phyloP scores from a whole-genome alignment of 2,797 vertebrate species.

The Sebastes aleutianus region DNA sequence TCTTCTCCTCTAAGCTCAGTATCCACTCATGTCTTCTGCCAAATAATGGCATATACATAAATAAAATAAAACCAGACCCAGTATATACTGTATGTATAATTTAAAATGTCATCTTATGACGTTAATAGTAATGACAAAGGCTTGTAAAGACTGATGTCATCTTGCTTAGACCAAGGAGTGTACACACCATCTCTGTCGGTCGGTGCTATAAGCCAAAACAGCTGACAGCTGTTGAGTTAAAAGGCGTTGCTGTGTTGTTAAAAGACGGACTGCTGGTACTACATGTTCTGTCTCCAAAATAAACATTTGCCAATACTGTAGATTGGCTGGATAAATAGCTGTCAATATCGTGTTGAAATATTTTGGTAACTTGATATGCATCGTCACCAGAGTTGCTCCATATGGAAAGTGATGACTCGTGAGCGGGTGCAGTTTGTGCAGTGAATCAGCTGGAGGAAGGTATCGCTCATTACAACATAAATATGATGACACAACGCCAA shows the following conservation, averaged over 20 bases:
- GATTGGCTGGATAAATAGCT: background rate
- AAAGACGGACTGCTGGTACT: too few relatives aligned
- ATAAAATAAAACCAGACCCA: too few relatives aligned
- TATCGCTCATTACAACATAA: background rate
- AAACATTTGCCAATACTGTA: background rate
- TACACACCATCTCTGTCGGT: background rate
- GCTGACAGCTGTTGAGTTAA: background rate
- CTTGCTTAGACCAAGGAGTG: background rate
- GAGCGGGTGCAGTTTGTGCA: too few relatives aligned
- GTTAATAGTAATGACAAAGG: background rate
- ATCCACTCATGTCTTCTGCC: too few relatives aligned
- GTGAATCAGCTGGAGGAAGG: background rate
- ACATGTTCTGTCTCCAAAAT: background rate
- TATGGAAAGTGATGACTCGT: background rate
- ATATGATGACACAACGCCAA: background rate
- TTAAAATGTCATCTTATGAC: too few relatives aligned
- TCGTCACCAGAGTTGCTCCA: background rate
- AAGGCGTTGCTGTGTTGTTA: background rate
- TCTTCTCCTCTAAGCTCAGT: too few relatives aligned
- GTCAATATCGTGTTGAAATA: background rate
- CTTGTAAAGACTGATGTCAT: background rate
- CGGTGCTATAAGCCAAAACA: background rate
- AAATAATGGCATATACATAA: too few relatives aligned
- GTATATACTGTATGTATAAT: too few relatives aligned
- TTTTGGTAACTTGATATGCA: background rate